A percentile compares a stretch with the other conserved stretches of the same genome.
phyloP scores from a whole-genome alignment of 2,888 invertebrate species.

The Esperia sulphurella region DNA sequence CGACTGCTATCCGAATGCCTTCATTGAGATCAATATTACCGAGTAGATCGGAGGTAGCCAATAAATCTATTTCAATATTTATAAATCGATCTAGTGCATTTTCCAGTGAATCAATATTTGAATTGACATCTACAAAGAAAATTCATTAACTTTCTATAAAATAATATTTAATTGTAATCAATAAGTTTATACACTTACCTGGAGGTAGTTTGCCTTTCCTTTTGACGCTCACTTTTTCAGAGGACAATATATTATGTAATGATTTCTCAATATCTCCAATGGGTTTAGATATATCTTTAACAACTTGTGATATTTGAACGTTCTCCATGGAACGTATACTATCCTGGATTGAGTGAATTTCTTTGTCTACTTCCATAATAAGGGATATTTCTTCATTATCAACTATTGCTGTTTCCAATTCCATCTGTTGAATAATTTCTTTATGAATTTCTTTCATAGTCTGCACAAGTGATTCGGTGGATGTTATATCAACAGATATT shows the following conservation, averaged over 20 bases:
- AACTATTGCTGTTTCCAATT: constrained; percentile 30
- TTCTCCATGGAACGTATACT: constrained; percentile 50
- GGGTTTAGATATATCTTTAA: constrained; percentile 41
- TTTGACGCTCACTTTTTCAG: constrained; percentile 24
- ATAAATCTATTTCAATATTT: constrained; percentile 29
- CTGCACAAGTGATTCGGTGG: constrained; percentile 55
- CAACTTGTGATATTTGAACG: constrained; percentile 24
- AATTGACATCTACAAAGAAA: constrained; percentile 52
- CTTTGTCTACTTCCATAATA: constrained; percentile 51
- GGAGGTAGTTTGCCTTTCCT: constrained; percentile 26
- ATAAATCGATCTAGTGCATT: constrained; percentile 37
- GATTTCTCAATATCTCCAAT: constrained; percentile 49
- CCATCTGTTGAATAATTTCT: constrained; percentile 48
- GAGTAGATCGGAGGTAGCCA: constrained; percentile 20
- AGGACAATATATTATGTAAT: constrained; percentile 33
- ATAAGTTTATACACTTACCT: constrained; percentile 36
- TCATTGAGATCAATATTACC: constrained; percentile 26
- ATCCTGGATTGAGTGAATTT: constrained; percentile 52
- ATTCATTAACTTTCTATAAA: not conserved
- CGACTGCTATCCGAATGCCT: constrained; percentile 29
- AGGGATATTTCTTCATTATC: constrained; percentile 42
- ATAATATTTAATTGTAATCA: not conserved
- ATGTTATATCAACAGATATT: constrained; percentile 44
- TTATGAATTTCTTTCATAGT: constrained; percentile 55
- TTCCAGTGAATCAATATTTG: constrained; percentile 44